These are phyloP conservation scores for Danio jaintianensis DNA, from an alignment of 2,797 vertebrate genomes.

Conservation along the genomic window DNA sequence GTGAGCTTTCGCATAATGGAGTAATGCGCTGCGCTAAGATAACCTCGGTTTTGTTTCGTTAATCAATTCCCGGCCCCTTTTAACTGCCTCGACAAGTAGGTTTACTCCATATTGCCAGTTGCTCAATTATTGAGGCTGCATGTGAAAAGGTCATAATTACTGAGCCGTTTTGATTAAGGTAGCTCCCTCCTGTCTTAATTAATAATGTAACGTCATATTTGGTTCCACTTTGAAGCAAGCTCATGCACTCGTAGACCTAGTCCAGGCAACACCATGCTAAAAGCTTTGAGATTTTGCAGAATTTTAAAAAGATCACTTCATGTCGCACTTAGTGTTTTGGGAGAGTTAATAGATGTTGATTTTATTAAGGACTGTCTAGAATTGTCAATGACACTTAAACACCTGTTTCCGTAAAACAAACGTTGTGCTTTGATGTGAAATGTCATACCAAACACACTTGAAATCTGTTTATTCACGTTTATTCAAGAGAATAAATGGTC, in stretches of 20 bases:
- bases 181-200: conserved; percentile 55
- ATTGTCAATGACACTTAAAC: not conserved
- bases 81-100: conserved; percentile 31
- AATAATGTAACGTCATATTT: conserved; percentile 38
- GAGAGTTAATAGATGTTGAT: not conserved
- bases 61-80: conserved; percentile 38
- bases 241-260: conserved; percentile 30
- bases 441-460: not conserved
- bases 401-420: not conserved
- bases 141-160: conserved; percentile 60
- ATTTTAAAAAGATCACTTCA: conserved; percentile 6
- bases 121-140: conserved; percentile 47
- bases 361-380: not conserved
- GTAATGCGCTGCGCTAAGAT: conserved; percentile 35
- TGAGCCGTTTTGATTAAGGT: conserved; percentile 46
- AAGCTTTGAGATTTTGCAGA: conserved; percentile 30
- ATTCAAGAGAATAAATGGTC: not conserved
- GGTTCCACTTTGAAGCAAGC: conserved; percentile 51
- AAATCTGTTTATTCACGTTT: not conserved
- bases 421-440: not conserved
- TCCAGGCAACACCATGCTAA: conserved; percentile 40
- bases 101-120: conserved; percentile 35
- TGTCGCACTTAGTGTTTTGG: not conserved
- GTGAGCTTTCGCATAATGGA: conserved; percentile 54
- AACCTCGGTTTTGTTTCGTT: conserved; percentile 48